Base-by-base conservation (phyloP, 2,888 invertebrate genomes). In the Drosophila antonietae region DNA sequence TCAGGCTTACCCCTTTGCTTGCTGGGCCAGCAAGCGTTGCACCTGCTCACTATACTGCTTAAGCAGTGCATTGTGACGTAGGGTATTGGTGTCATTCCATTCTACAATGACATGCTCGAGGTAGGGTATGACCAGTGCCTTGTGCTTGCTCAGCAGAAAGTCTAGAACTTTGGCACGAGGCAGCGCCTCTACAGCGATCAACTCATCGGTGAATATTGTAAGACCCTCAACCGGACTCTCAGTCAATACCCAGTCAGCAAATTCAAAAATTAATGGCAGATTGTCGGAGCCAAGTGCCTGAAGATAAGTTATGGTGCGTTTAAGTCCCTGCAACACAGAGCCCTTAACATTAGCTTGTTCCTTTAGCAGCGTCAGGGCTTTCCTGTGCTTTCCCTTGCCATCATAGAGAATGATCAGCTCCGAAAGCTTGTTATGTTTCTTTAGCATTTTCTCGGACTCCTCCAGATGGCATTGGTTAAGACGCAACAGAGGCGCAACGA, bases 401-500 rank as follows among this genome's bases (percentile, higher is more conserved):
- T 98, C 97, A 92, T 99, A 99, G 39, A 99, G 94, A 88, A 99
- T 98, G 78, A 99, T 98, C 0, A 99, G 94, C 92, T 99, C 99
- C 75, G 96, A 96, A 90, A 96, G 96, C 92, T 98, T 99, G 61
- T 97, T 96, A 92, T 97, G 95, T 89, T 96, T 96, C 76, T 96
- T 95, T 41, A 99, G 93, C 1, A 97, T 97, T 88, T 96, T 95
- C 91, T 99, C 99, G 0, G 98, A 97, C 93, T 99, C 99, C 62
- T 97, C 97, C 23, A 99, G 93, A 80, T 98, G 97, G 90, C 99
- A 99, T 91, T 97, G 96, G 93, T 99, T 97, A 20, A 98, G 93
- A 2, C 99, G 95, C 33, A 99, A 93, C 15, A 99, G 93, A 0
- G 98, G 97, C 0, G 98, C 98, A 2, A 99, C 97, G 59, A 98